A percentile compares a stretch with the other conserved stretches of the same genome.
These are phyloP conservation scores for Homalodisca vitripennis DNA, from an alignment of 1,140 invertebrate genomes.

Conservation along the genomic window DNA sequence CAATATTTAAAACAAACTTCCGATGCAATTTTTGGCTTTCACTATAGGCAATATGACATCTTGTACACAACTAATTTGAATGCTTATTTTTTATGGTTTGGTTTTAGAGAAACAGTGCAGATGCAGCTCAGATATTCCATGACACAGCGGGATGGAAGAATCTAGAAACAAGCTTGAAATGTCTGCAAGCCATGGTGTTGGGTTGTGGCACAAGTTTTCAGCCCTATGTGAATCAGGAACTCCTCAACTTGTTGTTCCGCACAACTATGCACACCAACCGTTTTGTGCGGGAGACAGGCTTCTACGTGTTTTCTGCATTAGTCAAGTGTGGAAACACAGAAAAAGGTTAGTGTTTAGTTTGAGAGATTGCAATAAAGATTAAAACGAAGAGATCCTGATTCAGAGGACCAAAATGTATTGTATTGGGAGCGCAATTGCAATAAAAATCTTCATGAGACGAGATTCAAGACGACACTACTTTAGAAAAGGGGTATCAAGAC, in stretches of 20 bases:
- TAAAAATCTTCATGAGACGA: too few relatives aligned
- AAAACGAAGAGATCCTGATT: too few relatives aligned
- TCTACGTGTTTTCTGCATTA: constrained; percentile 54
- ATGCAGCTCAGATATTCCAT: constrained; percentile 54
- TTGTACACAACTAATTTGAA: too few relatives aligned
- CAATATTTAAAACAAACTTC: too few relatives aligned
- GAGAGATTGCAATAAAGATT: too few relatives aligned
- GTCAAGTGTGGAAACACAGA: constrained; percentile 48
- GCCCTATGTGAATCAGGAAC: constrained; percentile 49
- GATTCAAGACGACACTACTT: too few relatives aligned
- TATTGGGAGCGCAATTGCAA: too few relatives aligned
- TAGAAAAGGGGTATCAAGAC: too few relatives aligned
- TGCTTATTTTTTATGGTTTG: too few relatives aligned
- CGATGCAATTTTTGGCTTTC: too few relatives aligned
- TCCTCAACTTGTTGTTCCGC: constrained; percentile 53
- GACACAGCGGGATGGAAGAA: constrained; percentile 59
- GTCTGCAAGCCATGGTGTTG: constrained; percentile 53
- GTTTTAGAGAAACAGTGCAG: constrained; percentile 34
- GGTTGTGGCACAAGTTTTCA: constrained; percentile 52
- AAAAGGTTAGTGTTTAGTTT: constrained; percentile 32
- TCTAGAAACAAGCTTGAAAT: constrained; percentile 59
- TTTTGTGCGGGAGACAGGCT: constrained; percentile 58
- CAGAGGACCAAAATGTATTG: too few relatives aligned
- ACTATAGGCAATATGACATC: too few relatives aligned
- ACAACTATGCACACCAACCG: constrained; percentile 55